phyloP scores from a whole-genome alignment of 1,140 invertebrate species.

The Cardiocondyla obscurior region DNA sequence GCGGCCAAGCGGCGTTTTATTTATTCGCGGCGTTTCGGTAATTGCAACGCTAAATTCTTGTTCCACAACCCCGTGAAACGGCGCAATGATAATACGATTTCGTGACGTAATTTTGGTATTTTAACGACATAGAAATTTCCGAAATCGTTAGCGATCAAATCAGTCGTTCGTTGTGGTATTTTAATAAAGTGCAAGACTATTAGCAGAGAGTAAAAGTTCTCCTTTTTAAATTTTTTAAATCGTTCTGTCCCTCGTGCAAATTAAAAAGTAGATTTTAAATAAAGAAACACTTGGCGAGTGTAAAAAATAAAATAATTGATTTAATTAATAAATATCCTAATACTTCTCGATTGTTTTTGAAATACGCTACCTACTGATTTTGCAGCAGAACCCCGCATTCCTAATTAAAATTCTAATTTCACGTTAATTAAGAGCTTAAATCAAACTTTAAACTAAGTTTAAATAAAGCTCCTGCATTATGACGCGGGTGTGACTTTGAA shows the following conservation, averaged over 20 bases:
- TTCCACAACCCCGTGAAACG: neutral
- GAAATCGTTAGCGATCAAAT: neutral
- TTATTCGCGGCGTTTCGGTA: constrained; percentile 34
- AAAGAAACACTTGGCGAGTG: neutral
- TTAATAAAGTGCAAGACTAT: neutral
- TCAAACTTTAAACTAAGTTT: neutral
- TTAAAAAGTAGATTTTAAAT: neutral
- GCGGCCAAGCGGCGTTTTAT: neutral
- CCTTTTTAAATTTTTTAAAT: neutral
- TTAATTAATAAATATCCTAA: neutral
- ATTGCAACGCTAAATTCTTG: constrained; percentile 4
- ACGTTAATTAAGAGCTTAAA: neutral
- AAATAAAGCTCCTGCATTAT: neutral
- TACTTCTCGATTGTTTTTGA: neutral
- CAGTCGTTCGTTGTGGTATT: neutral
- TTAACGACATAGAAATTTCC: neutral
- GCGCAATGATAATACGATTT: neutral
- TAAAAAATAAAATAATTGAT: neutral
- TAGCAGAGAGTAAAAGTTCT: too few species aligned
- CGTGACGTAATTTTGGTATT: neutral
- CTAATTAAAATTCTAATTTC: neutral
- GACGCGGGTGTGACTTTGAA: neutral
- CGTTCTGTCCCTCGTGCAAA: neutral
- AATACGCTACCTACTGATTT: neutral
- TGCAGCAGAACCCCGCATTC: neutral